phyloP scores from a whole-genome alignment of 2,797 vertebrate species.

The Phoebastria nigripes region DNA sequence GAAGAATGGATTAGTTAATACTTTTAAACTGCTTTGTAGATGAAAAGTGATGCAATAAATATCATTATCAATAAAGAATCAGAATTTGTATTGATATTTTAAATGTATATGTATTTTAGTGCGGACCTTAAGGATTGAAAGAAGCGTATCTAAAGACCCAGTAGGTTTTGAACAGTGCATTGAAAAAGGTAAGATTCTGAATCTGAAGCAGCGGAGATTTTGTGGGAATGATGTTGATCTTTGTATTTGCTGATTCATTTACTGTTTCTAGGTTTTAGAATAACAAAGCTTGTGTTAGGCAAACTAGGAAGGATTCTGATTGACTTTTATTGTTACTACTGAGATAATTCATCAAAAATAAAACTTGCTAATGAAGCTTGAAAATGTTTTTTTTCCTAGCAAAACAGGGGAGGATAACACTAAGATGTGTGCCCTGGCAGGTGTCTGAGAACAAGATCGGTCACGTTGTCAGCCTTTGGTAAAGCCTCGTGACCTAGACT shows the following conservation, averaged over 20 bases:
- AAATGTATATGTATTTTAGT: constrained; percentile 71
- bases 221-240: not conserved
- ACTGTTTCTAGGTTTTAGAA: not conserved
- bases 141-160: constrained; percentile 78
- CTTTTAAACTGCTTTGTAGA: not conserved
- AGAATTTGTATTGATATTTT: not conserved
- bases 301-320: not conserved
- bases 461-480: not conserved
- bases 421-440: not conserved
- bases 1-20: not conserved
- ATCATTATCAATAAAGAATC: not conserved
- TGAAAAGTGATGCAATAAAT: not conserved
- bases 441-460: not conserved
- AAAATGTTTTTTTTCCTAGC: not conserved
- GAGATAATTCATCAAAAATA: not conserved
- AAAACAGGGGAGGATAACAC: not conserved
- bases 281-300: not conserved
- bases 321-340: not conserved
- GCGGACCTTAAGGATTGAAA: constrained; percentile 85
- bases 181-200: constrained; percentile 83
- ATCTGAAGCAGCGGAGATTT: not conserved
- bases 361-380: not conserved
- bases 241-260: not conserved
- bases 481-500: not conserved
- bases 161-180: constrained; percentile 81